These are phyloP conservation scores for Epinephelus fuscoguttatus DNA, from an alignment of 2,113 vertebrate species.

Conservation along the genomic window DNA sequence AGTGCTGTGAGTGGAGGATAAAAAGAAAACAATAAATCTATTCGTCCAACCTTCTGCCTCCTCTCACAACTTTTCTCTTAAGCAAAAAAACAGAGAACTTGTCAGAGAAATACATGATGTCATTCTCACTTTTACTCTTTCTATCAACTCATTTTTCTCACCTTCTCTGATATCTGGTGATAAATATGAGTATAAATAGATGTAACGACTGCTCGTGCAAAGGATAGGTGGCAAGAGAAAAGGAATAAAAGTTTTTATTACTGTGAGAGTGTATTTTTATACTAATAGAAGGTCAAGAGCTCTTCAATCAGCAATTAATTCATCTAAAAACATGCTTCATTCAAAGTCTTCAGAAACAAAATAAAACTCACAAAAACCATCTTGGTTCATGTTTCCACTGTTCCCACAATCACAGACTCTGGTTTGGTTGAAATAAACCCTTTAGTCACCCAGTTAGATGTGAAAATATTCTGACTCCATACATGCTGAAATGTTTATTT, in stretches of 20 bases:
- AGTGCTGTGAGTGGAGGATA: background rate
- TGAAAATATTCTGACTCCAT: no score
- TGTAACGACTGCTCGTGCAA: background rate
- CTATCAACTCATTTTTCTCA: background rate
- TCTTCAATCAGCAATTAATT: background rate
- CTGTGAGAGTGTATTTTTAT: background rate
- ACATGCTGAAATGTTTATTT: no score
- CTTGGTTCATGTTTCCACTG: no score
- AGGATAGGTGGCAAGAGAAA: background rate
- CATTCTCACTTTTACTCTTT: background rate
- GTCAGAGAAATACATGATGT: background rate
- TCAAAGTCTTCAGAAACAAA: no score
- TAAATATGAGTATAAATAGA: slow-evolving; percentile 10
- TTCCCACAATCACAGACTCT: no score
- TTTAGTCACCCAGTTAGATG: no score
- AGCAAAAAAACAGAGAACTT: background rate
- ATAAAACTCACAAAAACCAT: no score
- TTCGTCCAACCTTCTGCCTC: background rate
- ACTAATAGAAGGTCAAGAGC: background rate
- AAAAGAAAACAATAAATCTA: background rate
- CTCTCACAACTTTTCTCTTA: background rate
- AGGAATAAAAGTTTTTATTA: background rate
- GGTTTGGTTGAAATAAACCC: no score
- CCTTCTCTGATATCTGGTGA: slow-evolving; percentile 6
- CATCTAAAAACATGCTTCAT: no score